A percentile compares a stretch with the other conserved stretches of the same genome.
Conservation (phyloP, 2,888 invertebrate species). For the Drosophila algonquin region DNA sequence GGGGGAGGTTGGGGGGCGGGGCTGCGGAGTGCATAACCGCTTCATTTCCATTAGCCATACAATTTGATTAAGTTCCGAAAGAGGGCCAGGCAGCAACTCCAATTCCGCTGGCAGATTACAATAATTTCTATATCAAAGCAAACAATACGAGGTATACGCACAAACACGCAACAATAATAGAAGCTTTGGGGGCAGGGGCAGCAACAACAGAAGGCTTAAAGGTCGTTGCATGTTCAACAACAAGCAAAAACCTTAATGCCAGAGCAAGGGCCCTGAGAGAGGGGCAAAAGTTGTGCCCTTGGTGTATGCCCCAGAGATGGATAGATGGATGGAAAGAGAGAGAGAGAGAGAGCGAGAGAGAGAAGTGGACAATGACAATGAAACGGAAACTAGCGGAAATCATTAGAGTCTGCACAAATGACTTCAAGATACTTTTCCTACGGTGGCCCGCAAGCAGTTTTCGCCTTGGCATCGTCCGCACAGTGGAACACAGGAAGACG, state of each 20-base stretch:
- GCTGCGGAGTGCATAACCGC: constrained; percentile 31
- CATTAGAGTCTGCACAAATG: constrained; percentile 76
- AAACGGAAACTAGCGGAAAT: constrained; percentile 75
- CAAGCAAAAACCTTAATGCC: constrained; percentile 37
- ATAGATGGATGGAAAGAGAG: constrained; percentile 2
- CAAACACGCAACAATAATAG: constrained; percentile 37
- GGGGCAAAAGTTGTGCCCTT: constrained; percentile 14
- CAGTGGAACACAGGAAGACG: constrained; percentile 44
- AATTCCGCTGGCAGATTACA: constrained; percentile 41
- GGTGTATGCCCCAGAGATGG: constrained; percentile 20
- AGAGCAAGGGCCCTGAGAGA: background rate
- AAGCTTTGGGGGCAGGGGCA: background rate
- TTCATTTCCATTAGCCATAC: constrained; percentile 51
- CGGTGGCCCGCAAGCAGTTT: constrained; percentile 49
- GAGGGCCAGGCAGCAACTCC: constrained; percentile 9
- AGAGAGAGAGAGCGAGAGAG: constrained; percentile 20
- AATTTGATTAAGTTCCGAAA: constrained; percentile 54
- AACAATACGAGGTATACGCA: constrained; percentile 19
- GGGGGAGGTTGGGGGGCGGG: background rate
- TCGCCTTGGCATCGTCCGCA: constrained; percentile 20
- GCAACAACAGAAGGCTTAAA: constrained; percentile 24
- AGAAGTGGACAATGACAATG: constrained; percentile 51
- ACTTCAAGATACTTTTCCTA: constrained; percentile 59
- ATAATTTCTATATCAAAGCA: constrained; percentile 51
- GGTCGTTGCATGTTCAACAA: constrained; percentile 44